Conservation (phyloP, 2,888 invertebrate genomes). For the Lithophane socia region DNA sequence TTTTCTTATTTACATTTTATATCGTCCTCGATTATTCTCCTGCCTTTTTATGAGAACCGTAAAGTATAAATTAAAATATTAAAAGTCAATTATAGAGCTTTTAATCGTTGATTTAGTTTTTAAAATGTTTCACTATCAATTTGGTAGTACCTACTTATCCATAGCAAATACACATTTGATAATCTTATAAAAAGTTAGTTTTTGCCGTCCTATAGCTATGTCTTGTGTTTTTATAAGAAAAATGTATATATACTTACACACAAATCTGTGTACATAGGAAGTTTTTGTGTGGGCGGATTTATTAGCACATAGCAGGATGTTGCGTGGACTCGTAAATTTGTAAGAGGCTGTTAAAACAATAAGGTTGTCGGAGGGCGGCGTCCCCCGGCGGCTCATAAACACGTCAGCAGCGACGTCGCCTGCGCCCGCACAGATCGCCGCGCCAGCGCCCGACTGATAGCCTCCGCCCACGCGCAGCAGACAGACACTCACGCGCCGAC, state of each 20-base stretch:
- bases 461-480: conserved; percentile 76
- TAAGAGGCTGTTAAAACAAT: conserved; percentile 86
- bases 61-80: conserved; percentile 31
- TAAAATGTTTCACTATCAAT: background rate
- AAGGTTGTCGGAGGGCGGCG: conserved; percentile 85
- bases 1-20: conserved; percentile 51
- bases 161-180: background rate
- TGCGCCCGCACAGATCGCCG: conserved; percentile 86
- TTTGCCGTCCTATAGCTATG: background rate
- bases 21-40: conserved; percentile 44
- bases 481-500: conserved; percentile 56
- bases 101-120: conserved; percentile 11
- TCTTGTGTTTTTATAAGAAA: background rate
- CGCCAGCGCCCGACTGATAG: conserved; percentile 78
- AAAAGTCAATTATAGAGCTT: conserved; percentile 20
- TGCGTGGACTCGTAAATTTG: conserved; percentile 82
- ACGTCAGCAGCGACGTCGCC: conserved; percentile 78
- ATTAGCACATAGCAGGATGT: conserved; percentile 76
- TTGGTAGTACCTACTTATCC: background rate
- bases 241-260: background rate
- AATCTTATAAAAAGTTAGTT: background rate
- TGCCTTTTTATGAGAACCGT: conserved; percentile 30
- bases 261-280: conserved; percentile 46
- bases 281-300: conserved; percentile 70
- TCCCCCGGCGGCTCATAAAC: conserved; percentile 83